These are phyloP conservation scores for Anastrepha obliqua DNA, from an alignment of 1,140 invertebrate genomes.

Conservation along the genomic window DNA sequence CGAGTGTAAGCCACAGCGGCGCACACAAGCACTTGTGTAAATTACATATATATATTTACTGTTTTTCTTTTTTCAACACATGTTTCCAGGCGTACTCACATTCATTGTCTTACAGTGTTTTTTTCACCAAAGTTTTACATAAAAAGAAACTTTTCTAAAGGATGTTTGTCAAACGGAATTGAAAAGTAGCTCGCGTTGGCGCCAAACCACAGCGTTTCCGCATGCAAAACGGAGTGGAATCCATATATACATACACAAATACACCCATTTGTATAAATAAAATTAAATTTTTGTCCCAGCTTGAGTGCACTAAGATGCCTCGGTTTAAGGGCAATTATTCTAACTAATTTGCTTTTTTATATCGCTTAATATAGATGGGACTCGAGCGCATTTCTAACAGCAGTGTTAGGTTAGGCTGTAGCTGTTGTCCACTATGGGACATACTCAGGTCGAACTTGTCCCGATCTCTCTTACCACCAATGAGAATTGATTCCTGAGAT, in stretches of 20 bases:
- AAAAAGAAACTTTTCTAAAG: constrained; percentile 32
- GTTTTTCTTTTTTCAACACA: neutral
- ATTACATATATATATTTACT: neutral
- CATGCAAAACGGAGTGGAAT: neutral
- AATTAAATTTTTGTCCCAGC: too few relatives aligned
- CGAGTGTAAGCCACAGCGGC: constrained; percentile 30
- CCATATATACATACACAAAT: neutral
- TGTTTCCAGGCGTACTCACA: neutral
- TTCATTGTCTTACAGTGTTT: constrained; percentile 24
- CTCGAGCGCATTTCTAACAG: too few relatives aligned
- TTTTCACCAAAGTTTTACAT: constrained; percentile 28
- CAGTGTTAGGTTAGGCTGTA: too few relatives aligned
- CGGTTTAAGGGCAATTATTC: too few relatives aligned
- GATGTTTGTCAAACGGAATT: constrained; percentile 33
- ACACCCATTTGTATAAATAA: neutral
- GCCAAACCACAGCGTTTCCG: constrained; percentile 9
- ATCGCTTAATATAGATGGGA: too few relatives aligned
- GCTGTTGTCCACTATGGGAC: too few relatives aligned
- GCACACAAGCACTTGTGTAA: neutral
- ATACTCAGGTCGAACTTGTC: too few relatives aligned
- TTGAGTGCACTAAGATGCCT: too few relatives aligned
- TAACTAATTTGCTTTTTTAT: too few relatives aligned
- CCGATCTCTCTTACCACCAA: too few relatives aligned
- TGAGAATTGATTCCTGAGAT: too few relatives aligned
- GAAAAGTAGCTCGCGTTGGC: neutral